Evolutionary conservation across 2,888 invertebrate species (phyloP).

Genomic region (Pardosa pseudoannulata): DNA sequence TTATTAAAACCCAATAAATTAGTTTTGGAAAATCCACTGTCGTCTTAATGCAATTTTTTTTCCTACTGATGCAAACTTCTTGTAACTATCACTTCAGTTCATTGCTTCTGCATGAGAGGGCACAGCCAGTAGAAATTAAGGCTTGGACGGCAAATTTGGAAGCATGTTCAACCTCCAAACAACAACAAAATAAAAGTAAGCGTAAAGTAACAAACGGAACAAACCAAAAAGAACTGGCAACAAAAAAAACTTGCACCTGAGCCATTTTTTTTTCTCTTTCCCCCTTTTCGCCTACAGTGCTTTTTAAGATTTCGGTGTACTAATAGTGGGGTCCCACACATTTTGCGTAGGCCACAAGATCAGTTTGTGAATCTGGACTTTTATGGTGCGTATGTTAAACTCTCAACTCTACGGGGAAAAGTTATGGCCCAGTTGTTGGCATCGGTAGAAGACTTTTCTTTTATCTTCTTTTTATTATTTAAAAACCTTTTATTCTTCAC

Average conservation of each 20-base stretch:
- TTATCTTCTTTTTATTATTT: too few species aligned
- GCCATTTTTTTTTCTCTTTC: conserved; percentile 26
- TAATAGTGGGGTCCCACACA: conserved; percentile 42
- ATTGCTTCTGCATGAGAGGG: too few species aligned
- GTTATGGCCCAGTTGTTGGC: conserved; percentile 3
- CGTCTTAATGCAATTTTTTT: too few species aligned
- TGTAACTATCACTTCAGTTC: too few species aligned
- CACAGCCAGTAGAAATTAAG: too few species aligned
- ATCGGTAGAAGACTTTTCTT: background rate
- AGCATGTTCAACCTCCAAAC: too few species aligned
- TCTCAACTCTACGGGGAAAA: background rate
- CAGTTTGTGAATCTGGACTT: conserved; percentile 28
- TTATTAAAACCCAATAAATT: too few species aligned
- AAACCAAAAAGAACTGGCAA: too few species aligned
- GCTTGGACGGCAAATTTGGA: too few species aligned
- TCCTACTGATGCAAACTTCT: too few species aligned
- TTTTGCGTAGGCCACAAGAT: conserved; percentile 36
- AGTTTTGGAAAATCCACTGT: too few species aligned
- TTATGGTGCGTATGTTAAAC: conserved; percentile 34
- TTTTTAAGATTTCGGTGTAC: conserved; percentile 35
- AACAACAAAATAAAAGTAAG: too few species aligned
- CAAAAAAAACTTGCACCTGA: conserved; percentile 14
- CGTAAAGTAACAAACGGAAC: background rate
- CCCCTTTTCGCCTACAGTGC: conserved; percentile 31
- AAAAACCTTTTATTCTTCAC: background rate